Percentiles rank a stretch among this genome's conserved stretches.
Conservation (phyloP, 2,113 vertebrate species). For the Sceloporus tristichus region DNA sequence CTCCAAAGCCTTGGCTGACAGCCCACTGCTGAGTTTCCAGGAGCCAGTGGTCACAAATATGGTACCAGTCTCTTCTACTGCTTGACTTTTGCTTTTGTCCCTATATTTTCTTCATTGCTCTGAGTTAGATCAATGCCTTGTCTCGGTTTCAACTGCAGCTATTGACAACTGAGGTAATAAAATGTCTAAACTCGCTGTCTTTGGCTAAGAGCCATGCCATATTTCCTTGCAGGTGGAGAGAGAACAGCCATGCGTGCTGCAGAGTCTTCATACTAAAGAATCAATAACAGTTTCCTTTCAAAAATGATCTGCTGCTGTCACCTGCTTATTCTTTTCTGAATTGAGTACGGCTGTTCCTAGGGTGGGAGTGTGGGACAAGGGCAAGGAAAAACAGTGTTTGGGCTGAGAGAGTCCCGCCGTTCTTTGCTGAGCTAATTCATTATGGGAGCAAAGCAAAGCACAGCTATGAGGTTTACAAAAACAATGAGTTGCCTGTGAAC, state of each 20-base stretch:
- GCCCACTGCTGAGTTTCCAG: no score
- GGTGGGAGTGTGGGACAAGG: neutral
- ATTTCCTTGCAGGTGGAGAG: neutral
- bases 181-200: neutral
- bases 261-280: neutral
- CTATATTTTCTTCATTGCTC: neutral
- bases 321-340: neutral
- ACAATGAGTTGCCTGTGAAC: accelerated
- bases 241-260: neutral
- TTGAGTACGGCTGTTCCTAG: neutral
- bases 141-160: neutral
- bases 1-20: no score
- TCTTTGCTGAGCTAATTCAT: accelerated
- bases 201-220: neutral
- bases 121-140: no score
- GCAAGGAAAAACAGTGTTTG: neutral
- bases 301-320: neutral
- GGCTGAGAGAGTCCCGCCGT: no score
- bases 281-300: neutral
- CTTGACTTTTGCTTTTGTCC: neutral
- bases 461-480: neutral
- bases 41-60: no score
- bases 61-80: neutral
- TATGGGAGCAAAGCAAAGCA: neutral
- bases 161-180: neutral